Evolutionary conservation across 2,113 vertebrate genomes (phyloP), one percentile per base, ranked within the genome.

Genomic region (Gallinago jamesoni): DNA sequence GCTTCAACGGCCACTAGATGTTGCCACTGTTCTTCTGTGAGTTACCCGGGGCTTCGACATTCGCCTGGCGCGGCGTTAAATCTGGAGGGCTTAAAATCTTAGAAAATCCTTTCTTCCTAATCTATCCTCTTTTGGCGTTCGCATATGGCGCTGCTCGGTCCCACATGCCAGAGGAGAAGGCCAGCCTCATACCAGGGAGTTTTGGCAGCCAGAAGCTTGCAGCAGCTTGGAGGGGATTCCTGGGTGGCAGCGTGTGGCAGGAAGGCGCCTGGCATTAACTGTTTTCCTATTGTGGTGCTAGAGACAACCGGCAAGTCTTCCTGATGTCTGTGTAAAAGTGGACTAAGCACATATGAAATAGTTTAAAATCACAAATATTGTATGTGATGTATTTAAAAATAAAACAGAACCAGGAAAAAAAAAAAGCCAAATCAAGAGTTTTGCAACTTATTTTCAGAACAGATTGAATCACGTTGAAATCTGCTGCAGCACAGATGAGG

Each of bases 21-120:
- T 14, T 84, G 94, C 83, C 94, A 75, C 87, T 73, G 96, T n/a
- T 79, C 95, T 74, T 89, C 87, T 63, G n/a, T 3, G 27, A 57
- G 53, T 50, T 47, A 85, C 45, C 60, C 4, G 63, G 3, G 15
- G 12, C 2, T 84, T 72, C 59, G 62, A 48, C 94, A 35, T 50
- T 77, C 4, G 16, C 60, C 74, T 59, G 48, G 55, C 10, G n/a
- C 1, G 18, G 43, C 60, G 63, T 20, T 89, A 86, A 89, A 3
- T 68, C 90, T n/a, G 56, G 47, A 90, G 39, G 79, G 43, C 87
- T 96, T 90, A 89, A 95, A 93, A 93, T 83, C 79, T 84, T 94
- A 87, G 31, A 67, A 96, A 96, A 93, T 84, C 60, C 85, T 92
- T 97, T 91, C 90, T 80, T 96, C 70, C 70, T 97, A 93, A 97